Percentiles rank a stretch among this genome's conserved stretches.
These are phyloP conservation scores for Anadara kagoshimensis DNA, from an alignment of 1,140 invertebrate species.

Conservation along the genomic window DNA sequence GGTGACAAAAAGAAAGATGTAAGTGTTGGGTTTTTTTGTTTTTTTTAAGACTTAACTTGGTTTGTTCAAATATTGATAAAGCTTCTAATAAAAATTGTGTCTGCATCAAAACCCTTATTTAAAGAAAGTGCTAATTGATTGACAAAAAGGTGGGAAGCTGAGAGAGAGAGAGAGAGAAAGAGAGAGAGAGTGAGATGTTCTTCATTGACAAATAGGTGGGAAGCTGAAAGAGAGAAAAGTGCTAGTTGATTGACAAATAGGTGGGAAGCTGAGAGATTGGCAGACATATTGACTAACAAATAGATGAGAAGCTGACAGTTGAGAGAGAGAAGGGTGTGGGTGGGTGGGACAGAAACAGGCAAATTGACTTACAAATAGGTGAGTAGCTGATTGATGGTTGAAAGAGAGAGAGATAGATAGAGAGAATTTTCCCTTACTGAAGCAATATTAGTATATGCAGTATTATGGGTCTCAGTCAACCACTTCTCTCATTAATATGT, in stretches of 20 bases:
- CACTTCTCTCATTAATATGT: no score
- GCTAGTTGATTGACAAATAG: no score
- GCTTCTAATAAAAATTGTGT: no score
- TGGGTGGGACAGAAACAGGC: not conserved
- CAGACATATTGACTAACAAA: not conserved
- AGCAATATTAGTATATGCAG: no score
- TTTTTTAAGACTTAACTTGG: not conserved
- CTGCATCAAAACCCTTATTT: not conserved
- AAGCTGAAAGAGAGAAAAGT: not conserved
- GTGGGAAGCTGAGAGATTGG: not conserved
- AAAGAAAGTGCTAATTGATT: no score
- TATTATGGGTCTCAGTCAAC: no score
- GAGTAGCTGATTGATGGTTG: not conserved
- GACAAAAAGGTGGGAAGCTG: no score
- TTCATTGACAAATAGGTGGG: no score
- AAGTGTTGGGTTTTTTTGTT: not conserved
- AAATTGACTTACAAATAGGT: no score
- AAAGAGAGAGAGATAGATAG: not conserved
- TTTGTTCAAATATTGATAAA: no score
- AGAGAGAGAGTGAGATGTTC: not conserved
- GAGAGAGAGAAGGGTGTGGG: not conserved
- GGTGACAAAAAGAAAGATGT: constrained; percentile 41
- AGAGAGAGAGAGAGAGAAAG: not conserved
- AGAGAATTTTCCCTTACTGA: not conserved
- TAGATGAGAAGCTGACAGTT: not conserved